Evolutionary conservation across 2,113 vertebrate species (phyloP).

Genomic region (Morone chrysops): DNA sequence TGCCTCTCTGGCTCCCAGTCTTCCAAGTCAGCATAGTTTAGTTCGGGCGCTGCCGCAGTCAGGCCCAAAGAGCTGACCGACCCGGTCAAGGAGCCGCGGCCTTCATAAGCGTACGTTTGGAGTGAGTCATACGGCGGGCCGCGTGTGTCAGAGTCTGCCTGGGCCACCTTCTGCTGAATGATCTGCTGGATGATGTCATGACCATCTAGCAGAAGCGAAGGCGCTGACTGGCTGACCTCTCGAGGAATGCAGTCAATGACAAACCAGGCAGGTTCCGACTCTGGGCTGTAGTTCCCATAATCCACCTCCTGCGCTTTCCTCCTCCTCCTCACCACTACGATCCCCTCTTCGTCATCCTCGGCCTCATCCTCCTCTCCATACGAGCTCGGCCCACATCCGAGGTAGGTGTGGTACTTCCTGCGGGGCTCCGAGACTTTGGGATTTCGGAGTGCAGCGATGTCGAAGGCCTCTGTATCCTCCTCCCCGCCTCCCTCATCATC

Average conservation of each 20-base stretch:
- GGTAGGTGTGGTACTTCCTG: slow-evolving; percentile 77
- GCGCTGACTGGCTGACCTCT: slow-evolving; percentile 37
- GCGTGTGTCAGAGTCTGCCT: slow-evolving; percentile 89
- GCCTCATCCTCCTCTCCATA: slow-evolving; percentile 14
- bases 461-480: slow-evolving; percentile 66
- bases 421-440: slow-evolving; percentile 87
- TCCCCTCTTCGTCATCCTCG: slow-evolving; percentile 21
- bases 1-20: slow-evolving; percentile 91
- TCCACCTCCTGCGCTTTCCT: slow-evolving; percentile 21
- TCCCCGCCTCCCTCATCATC: slow-evolving; percentile 63
- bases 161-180: slow-evolving; percentile 88
- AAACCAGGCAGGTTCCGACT: slow-evolving; percentile 51
- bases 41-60: slow-evolving; percentile 86
- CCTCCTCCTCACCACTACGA: slow-evolving; percentile 74
- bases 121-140: slow-evolving; percentile 95
- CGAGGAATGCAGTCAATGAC: slow-evolving; percentile 45
- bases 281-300: slow-evolving; percentile 43
- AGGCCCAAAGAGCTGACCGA: slow-evolving; percentile 94
- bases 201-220: slow-evolving; percentile 81
- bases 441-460: slow-evolving; percentile 87
- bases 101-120: slow-evolving; percentile 95
- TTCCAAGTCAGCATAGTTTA: slow-evolving; percentile 89
- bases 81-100: slow-evolving; percentile 88
- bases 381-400: background rate
- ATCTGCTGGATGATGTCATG: slow-evolving; percentile 91